Evolutionary conservation across 2,113 vertebrate genomes (phyloP).

Genomic region (Sarotherodon lohbergeri): DNA sequence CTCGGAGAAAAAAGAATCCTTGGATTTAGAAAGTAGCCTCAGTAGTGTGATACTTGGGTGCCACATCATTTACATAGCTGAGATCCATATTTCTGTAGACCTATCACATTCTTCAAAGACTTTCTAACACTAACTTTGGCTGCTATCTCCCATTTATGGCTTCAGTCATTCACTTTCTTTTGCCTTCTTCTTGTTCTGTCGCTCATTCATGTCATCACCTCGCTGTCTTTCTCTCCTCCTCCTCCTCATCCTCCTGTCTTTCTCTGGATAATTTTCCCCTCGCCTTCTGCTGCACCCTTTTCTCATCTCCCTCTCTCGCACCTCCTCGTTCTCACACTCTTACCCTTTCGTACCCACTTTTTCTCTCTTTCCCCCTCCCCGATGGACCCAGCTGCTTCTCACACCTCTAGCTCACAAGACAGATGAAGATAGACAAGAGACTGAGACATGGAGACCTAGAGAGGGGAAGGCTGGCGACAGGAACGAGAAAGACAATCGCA

Average conservation of each 20-base stretch:
- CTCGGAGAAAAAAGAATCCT: not conserved
- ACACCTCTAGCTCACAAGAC: conserved; percentile 41
- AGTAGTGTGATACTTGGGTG: not conserved
- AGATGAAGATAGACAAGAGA: conserved; percentile 22
- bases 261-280: not conserved
- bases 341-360: not conserved
- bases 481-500: not conserved
- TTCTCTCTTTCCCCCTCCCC: not conserved
- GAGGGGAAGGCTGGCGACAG: not conserved
- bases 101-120: not conserved
- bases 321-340: not conserved
- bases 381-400: conserved; percentile 42
- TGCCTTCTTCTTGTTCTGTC: not conserved
- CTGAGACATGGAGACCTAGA: not conserved
- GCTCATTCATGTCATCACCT: not conserved
- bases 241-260: not conserved
- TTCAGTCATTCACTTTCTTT: not conserved
- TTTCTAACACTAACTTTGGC: not conserved
- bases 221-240: not conserved
- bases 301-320: not conserved
- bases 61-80: conserved; percentile 16
- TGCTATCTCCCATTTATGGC: not conserved
- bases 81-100: not conserved
- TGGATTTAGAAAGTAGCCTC: conserved; percentile 24
- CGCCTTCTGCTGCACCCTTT: not conserved